Evolutionary conservation across 2,888 invertebrate species (phyloP), one percentile per base, ranked within the genome.

Genomic region (Lasioglossum calceatum): DNA sequence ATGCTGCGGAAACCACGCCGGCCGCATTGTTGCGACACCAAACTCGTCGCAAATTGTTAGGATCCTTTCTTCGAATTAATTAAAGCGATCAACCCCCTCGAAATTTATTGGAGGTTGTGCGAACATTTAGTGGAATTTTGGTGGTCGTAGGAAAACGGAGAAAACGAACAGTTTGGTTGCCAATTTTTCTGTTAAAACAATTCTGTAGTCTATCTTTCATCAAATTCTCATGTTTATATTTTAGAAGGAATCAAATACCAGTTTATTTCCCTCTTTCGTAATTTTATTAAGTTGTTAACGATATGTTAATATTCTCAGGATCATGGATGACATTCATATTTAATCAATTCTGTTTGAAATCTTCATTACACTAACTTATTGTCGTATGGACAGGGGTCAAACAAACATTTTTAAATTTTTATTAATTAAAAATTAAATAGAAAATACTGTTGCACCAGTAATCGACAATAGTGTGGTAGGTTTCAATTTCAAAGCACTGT

Each of bases 21-120:
- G 3, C 47, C 27, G 16, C 76, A 61, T 82, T 64, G 32, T 75
- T 71, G n/a, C 77, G 39, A 58, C 54, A 64, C 14, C 32, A 76
- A 75, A 39, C 64, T 16, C 16, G 36, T 76, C 79, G 44, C 79
- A 79, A 85, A 79, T 76, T 83, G 67, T 73, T 61, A 14, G 42
- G 32, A 79, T 50, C 36, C 50, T 79, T 79, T 23, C 79, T 76
- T 72, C 27, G n/a, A 54, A 54, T 79, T 77, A 79, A 85, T 82
- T 77, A 85, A 83, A n/a, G 32, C 67, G 39, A 75, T 74, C 36
- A 36, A 23, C 50, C 36, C 8, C 42, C 10, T 5, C 42, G 42
- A 23, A 42, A 42, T 71, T 71, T 71, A 42, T 42, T 12, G n/a
- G 0, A 39, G 39, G 39, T 39, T 12, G 39, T 23, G 23, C 39